Base-by-base conservation (phyloP, 2,113 vertebrate genomes). In the Leptocoma aspasia region DNA sequence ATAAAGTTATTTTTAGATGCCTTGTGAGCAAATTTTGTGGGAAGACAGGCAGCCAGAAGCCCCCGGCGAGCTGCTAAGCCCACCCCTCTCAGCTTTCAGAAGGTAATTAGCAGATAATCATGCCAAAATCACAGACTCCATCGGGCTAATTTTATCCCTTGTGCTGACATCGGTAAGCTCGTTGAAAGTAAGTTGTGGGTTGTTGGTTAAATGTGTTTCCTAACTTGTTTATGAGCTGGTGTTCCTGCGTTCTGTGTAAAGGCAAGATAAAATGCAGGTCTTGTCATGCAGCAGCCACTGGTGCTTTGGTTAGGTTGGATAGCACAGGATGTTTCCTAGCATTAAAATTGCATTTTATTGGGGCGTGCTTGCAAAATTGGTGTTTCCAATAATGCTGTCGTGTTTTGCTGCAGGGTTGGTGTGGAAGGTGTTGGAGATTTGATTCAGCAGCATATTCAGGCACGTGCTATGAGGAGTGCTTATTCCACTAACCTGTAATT, bases 21-120 rank as follows among this genome's bases (percentile, higher is more conserved):
- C 72, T 94, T 45, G 47, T 45, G 85, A 92, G 86, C 82, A 68
- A 71, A 82, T 90, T 91, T 80, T 52, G 75, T 73, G 77, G 73
- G 88, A 86, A 92, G 86, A 90, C 82, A 91, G 82, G 88, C 90
- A 96, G 94, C 91, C 96, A 97, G 98, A 97, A 98, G 97, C 96
- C 98, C 96, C 98, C 78, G 95, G 98, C 94, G 59, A 97, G 95
- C 96, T 78, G 85, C 95, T 96, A 28, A 97, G 96, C 98, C 96
- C 96, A 82, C 96, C 96, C 93, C 97, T 98, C 98, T 98, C 98
- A 93, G 95, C 84, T 98, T 98, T 95, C 98, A 97, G 97, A 94
- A 89, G 89, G 87, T 97, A 98, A 98, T 98, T 98, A 98, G 88
- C 91, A 83, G 94, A 71, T 93, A 86, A 96, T 90, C 86, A 69